Evolutionary conservation across 2,888 invertebrate genomes (phyloP).

Genomic region (Heliothis peltigera): DNA sequence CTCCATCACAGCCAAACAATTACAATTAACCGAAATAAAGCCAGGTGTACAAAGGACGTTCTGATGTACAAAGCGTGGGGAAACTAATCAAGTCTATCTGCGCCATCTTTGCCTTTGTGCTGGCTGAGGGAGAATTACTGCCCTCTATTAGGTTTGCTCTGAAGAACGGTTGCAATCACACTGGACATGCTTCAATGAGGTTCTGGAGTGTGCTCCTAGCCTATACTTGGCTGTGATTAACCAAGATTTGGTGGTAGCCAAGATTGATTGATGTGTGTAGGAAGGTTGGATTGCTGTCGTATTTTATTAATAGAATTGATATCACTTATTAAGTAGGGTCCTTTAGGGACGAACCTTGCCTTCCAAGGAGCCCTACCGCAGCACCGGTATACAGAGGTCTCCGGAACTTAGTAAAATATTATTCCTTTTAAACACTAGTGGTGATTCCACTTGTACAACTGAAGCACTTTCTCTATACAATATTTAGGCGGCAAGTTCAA

Average conservation of each 20-base stretch:
- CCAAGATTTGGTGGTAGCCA: background rate
- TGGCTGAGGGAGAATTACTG: conserved; percentile 48
- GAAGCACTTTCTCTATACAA: too few relatives aligned
- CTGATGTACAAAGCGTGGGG: conserved; percentile 32
- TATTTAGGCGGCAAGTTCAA: too few relatives aligned
- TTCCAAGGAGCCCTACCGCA: too few relatives aligned
- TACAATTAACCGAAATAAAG: conserved; percentile 30
- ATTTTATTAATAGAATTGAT: too few relatives aligned
- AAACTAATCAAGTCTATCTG: conserved; percentile 57
- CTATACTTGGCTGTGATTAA: conserved; percentile 5
- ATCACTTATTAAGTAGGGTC: too few relatives aligned
- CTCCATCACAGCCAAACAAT: conserved; percentile 13
- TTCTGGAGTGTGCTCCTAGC: conserved; percentile 14
- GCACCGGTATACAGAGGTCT: too few relatives aligned
- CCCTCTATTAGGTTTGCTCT: conserved; percentile 43
- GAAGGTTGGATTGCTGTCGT: too few relatives aligned
- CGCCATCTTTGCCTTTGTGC: conserved; percentile 55
- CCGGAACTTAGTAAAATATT: too few relatives aligned
- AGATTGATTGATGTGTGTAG: too few relatives aligned
- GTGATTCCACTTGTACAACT: too few relatives aligned
- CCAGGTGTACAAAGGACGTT: conserved; percentile 39
- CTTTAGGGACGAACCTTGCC: too few relatives aligned
- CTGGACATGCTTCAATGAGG: conserved; percentile 27
- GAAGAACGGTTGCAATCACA: conserved; percentile 41
- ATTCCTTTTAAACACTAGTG: too few relatives aligned